Conservation (phyloP, 1,140 invertebrate species). For the Anastrepha ludens region DNA sequence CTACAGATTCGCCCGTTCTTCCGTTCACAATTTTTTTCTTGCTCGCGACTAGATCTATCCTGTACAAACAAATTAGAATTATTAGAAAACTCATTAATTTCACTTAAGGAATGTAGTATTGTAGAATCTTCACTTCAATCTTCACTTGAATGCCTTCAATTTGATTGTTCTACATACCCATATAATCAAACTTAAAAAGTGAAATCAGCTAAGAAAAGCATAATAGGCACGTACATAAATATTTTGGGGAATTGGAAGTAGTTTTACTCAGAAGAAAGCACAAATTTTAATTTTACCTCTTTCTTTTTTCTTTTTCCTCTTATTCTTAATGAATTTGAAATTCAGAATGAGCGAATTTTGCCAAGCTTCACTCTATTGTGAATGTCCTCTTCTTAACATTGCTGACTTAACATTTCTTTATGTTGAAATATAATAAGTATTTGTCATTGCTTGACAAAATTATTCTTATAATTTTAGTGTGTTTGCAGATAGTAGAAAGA, state of each 20-base stretch:
- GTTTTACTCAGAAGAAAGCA: background rate
- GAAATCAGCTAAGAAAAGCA: background rate
- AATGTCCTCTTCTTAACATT: background rate
- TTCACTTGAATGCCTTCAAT: too few relatives aligned
- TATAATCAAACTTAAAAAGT: background rate
- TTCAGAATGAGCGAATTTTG: slow-evolving; percentile 15
- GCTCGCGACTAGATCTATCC: too few relatives aligned
- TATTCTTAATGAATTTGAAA: background rate
- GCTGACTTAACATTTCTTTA: background rate
- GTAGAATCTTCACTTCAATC: too few relatives aligned
- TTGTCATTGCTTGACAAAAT: background rate
- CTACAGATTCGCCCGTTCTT: too few relatives aligned
- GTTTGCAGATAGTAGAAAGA: background rate
- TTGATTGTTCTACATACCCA: too few relatives aligned
- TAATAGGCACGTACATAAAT: background rate
- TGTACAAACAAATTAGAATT: too few relatives aligned
- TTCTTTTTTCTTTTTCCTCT: background rate
- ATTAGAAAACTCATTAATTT: too few relatives aligned
- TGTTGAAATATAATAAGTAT: background rate
- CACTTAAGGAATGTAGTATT: too few relatives aligned
- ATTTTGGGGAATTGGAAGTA: background rate
- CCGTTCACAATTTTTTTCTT: too few relatives aligned
- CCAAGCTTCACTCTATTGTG: background rate
- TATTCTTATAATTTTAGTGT: background rate
- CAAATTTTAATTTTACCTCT: background rate